phyloP scores from a whole-genome alignment of 2,797 vertebrate genomes.

The Alauda arvensis region DNA sequence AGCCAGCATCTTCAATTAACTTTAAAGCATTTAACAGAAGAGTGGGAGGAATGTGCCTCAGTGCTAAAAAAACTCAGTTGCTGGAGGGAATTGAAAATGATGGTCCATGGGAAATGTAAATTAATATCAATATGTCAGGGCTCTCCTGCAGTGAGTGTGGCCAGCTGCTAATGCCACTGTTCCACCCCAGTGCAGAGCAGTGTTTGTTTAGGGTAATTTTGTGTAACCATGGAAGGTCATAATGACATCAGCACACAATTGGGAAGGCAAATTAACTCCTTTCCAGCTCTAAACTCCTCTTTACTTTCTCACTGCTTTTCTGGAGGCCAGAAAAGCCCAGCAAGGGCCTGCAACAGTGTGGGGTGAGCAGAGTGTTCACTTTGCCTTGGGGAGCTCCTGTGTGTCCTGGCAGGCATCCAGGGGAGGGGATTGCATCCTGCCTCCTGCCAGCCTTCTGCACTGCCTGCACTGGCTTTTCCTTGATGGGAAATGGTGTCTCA shows the following conservation, averaged over 20 bases:
- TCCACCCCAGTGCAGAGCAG: neutral
- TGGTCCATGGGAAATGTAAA: conserved; percentile 35
- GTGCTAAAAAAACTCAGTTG: neutral
- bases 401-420: neutral
- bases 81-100: conserved; percentile 21
- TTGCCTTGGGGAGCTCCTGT: neutral
- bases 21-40: conserved; percentile 31
- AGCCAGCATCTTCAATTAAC: conserved; percentile 32
- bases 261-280: neutral
- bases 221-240: conserved; percentile 8
- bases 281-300: neutral
- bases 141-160: neutral
- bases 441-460: neutral
- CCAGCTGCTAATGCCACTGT: neutral
- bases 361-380: accelerated
- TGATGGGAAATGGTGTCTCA: neutral
- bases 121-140: neutral
- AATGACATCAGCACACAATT: neutral
- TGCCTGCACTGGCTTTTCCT: neutral
- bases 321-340: neutral
- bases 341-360: neutral
- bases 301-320: neutral
- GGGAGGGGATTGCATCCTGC: neutral
- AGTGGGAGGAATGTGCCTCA: conserved; percentile 11
- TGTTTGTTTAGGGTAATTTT: conserved; percentile 29